Percentiles rank a stretch among this genome's conserved stretches.
These are phyloP conservation scores for Tineola bisselliella DNA, from an alignment of 2,888 invertebrate species.

Conservation along the genomic window DNA sequence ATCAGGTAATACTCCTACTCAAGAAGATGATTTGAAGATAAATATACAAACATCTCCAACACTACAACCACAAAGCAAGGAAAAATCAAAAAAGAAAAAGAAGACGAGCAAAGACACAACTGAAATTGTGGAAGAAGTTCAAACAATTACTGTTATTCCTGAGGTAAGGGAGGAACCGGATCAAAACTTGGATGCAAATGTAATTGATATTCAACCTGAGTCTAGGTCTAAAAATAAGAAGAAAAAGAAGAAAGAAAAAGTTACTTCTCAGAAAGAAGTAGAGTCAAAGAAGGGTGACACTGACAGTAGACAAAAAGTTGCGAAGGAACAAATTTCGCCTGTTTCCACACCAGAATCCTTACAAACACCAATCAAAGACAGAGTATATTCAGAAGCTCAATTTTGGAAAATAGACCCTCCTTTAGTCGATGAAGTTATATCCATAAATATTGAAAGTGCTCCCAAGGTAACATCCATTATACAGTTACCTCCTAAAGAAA, in stretches of 20 bases:
- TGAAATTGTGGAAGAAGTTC: slow-evolving; percentile 19
- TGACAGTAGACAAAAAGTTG: slow-evolving; percentile 26
- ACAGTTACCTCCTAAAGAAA: slow-evolving; percentile 10
- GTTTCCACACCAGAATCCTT: slow-evolving; percentile 48
- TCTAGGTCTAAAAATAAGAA: slow-evolving; percentile 15
- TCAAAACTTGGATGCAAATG: background rate
- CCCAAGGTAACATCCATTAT: background rate
- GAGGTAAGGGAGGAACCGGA: slow-evolving; percentile 17
- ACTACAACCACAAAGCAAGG: background rate
- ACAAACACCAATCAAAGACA: slow-evolving; percentile 54
- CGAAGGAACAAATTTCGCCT: slow-evolving; percentile 20
- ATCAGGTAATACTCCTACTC: background rate
- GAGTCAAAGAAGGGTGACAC: slow-evolving; percentile 41
- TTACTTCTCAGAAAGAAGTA: slow-evolving; percentile 26
- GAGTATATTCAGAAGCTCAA: slow-evolving; percentile 52
- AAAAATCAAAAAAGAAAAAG: slow-evolving; percentile 39
- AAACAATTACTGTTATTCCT: slow-evolving; percentile 19
- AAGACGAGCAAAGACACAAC: slow-evolving; percentile 23
- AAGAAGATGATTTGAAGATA: background rate
- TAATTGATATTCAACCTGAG: background rate
- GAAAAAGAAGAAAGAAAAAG: slow-evolving; percentile 18
- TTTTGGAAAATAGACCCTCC: slow-evolving; percentile 52
- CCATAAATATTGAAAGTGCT: slow-evolving; percentile 28
- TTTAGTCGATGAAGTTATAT: slow-evolving; percentile 34
- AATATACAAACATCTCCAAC: background rate